Evolutionary conservation across 2,888 invertebrate genomes (phyloP), one percentile per base, ranked within the genome.

Genomic region (Lymantria monacha): DNA sequence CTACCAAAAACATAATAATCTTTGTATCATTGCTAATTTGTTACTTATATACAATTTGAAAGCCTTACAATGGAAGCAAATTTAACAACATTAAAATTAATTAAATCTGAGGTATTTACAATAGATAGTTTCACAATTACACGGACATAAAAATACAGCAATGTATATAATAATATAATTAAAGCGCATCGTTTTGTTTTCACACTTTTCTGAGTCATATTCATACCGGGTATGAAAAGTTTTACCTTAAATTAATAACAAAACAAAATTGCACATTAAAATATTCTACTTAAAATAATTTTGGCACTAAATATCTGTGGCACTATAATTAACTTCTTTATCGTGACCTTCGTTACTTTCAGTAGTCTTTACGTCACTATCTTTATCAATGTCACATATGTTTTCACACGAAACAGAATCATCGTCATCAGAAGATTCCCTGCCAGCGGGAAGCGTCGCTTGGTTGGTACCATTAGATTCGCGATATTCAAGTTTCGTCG

Each of bases 401-500:
- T 79, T 83, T 52, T 86, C 86, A 52, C 73, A 70, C 53, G 75
- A 59, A 46, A 72, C 59, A 22, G 69, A 69, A 51, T 91, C 93
- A 66, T 93, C 93, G 41, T 93, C 93, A 40, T 93, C 93, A 0
- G 93, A 92, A 30, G 88, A 92, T 49, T 93, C 93, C 56, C 90
- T 88, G 47, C 89, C 85, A 9, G 80, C 70, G 45, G 83, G 75
- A 69, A 74, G 79, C 56, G 63, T 80, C 12, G 83, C 51, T 61
- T 74, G 51, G 63, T 70, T 54, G 59, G 81, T 76, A 56, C 81
- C 78, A 49, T 83, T 88, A 1, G 92, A 84, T 61, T 93, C 93
- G 79, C 93, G 92, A 55, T 93, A 93, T 56, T 94, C 95, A 74
- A 96, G 84, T 84, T 96, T 96, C 22, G 93, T 93, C 7, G 96